These are phyloP conservation scores for Palythoa grandiflora DNA, from an alignment of 92 coral and sea anemone genomes.

Conservation along the genomic window DNA sequence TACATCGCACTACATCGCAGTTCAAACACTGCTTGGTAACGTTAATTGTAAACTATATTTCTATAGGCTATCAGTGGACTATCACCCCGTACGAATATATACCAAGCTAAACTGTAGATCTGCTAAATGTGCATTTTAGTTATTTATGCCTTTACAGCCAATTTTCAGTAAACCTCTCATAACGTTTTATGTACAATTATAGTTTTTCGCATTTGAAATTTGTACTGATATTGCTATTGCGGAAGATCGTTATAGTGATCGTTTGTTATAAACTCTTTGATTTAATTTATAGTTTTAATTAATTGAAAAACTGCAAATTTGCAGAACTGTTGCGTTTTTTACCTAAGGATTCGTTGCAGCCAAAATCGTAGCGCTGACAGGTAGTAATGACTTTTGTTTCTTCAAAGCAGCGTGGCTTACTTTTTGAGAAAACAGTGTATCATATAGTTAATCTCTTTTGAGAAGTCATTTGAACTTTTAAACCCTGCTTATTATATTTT, in stretches of 20 bases:
- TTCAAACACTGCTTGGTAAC: no score
- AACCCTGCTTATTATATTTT: background rate
- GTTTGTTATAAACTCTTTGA: background rate
- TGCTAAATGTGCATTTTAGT: no score
- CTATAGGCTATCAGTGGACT: no score
- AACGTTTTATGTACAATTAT: background rate
- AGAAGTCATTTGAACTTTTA: background rate
- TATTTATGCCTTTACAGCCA: background rate
- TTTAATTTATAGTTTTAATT: background rate
- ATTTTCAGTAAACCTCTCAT: background rate
- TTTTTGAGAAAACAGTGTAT: background rate
- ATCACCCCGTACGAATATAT: no score
- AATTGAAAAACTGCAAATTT: background rate
- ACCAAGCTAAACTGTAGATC: no score
- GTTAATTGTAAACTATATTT: no score
- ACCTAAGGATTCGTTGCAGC: background rate
- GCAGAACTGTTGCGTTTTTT: background rate
- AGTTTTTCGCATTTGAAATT: background rate
- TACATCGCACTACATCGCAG: no score
- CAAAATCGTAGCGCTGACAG: background rate
- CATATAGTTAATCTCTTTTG: background rate
- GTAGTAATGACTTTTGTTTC: background rate
- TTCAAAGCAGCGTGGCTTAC: background rate
- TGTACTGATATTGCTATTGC: background rate
- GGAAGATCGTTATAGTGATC: background rate